Conservation (phyloP, 2,797 vertebrate species). For the Pseudomugil tenellus region DNA sequence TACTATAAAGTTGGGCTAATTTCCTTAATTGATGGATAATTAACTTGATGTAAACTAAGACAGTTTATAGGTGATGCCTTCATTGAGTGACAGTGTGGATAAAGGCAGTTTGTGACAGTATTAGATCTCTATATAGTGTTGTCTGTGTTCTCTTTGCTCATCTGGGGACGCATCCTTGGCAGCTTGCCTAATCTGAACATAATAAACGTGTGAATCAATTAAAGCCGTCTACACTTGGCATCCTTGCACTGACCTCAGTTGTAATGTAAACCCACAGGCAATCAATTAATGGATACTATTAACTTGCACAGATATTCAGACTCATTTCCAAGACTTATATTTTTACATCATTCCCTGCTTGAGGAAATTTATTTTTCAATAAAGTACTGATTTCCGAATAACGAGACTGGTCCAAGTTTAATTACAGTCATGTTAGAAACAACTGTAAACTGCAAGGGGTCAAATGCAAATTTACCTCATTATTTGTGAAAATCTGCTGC, state of each 20-base stretch:
- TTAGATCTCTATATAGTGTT: slow-evolving; percentile 32
- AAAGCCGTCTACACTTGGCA: slow-evolving; percentile 69
- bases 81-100: slow-evolving; percentile 22
- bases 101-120: slow-evolving; percentile 31
- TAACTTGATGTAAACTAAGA: slow-evolving; percentile 19
- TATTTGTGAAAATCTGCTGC: background rate
- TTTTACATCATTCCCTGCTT: slow-evolving; percentile 5
- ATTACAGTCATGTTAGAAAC: background rate
- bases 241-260: slow-evolving; percentile 62
- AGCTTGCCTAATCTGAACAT: slow-evolving; percentile 61
- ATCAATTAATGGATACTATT: slow-evolving; percentile 64
- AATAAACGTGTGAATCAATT: slow-evolving; percentile 77
- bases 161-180: slow-evolving; percentile 56
- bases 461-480: slow-evolving; percentile 6
- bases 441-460: background rate
- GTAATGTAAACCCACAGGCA: slow-evolving; percentile 65
- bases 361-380: background rate
- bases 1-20: slow-evolving; percentile 12
- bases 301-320: slow-evolving; percentile 12
- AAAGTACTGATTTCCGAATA: background rate
- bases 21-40: slow-evolving; percentile 34
- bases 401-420: background rate
- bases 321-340: background rate
- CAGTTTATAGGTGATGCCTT: slow-evolving; percentile 4
- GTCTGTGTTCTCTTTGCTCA: slow-evolving; percentile 34